Conservation (phyloP, 2,888 invertebrate genomes). For the Corbicula japonica region DNA sequence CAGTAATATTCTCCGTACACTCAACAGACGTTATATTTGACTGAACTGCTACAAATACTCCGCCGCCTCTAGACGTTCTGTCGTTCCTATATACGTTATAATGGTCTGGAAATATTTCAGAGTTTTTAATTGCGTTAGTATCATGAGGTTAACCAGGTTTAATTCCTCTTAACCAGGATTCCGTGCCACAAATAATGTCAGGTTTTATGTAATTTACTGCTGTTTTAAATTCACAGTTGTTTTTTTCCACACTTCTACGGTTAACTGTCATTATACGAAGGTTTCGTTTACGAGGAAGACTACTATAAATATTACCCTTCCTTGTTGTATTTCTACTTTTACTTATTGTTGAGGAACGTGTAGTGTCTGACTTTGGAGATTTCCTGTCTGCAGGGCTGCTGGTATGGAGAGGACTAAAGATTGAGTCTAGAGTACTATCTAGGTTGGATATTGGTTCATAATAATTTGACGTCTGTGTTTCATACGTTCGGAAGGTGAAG, state of each 20-base stretch:
- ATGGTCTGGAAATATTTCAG: constrained; percentile 27
- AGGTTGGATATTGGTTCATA: constrained; percentile 10
- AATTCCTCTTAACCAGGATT: constrained; percentile 21
- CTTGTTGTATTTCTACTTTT: neutral
- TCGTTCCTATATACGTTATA: constrained; percentile 29
- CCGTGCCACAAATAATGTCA: constrained; percentile 32
- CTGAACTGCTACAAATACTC: constrained; percentile 27
- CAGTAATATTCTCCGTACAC: too few relatives aligned
- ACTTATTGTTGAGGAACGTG: neutral
- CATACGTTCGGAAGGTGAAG: constrained; percentile 9
- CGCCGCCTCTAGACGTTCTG: constrained; percentile 26
- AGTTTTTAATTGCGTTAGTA: constrained; percentile 20
- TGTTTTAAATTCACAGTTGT: constrained; percentile 19
- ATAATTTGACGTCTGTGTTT: constrained; percentile 6
- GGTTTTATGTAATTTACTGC: constrained; percentile 22
- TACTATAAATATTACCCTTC: neutral
- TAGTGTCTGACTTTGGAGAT: neutral
- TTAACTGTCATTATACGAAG: constrained; percentile 10
- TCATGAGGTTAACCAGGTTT: constrained; percentile 19
- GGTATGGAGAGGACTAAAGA: constrained; percentile 20
- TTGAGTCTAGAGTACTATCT: neutral
- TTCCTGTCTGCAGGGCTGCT: constrained; percentile 10
- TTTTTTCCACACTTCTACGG: constrained; percentile 19
- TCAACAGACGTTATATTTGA: too few relatives aligned
- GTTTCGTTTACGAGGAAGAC: constrained; percentile 12